A percentile compares a stretch with the other conserved stretches of the same genome.
phyloP scores from a whole-genome alignment of 2,113 vertebrate species.

The Carassius auratus region DNA sequence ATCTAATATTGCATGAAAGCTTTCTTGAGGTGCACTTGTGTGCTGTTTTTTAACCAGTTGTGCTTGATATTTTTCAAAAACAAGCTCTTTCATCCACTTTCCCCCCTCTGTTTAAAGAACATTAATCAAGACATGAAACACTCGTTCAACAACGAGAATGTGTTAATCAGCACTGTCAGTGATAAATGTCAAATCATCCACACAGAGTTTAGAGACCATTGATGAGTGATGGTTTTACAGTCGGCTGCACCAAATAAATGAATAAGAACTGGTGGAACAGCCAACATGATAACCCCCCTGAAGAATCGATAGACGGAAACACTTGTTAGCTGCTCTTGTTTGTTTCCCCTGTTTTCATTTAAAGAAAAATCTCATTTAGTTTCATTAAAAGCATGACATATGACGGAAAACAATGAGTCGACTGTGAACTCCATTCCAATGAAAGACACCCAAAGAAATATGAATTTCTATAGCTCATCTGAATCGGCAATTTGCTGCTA shows the following conservation, averaged over 20 bases:
- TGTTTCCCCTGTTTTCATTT: background rate
- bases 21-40: background rate
- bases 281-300: conserved; percentile 1
- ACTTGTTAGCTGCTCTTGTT: conserved; percentile 8
- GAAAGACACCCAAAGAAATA: conserved; percentile 4
- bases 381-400: conserved; percentile 12
- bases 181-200: conserved; percentile 29
- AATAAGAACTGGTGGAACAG: conserved; percentile 38
- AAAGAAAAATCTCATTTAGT: background rate
- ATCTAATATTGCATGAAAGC: background rate
- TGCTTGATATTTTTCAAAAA: background rate
- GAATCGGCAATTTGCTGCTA: background rate
- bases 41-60: background rate
- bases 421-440: background rate
- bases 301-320: conserved; percentile 29
- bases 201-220: conserved; percentile 19
- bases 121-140: conserved; percentile 28
- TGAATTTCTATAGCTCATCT: conserved; percentile 4
- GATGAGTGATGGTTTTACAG: conserved; percentile 29
- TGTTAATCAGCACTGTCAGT: conserved; percentile 48
- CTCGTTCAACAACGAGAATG: conserved; percentile 8
- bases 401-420: conserved; percentile 4
- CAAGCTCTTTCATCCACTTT: background rate
- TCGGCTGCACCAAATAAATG: conserved; percentile 21
- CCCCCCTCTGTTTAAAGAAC: conserved; percentile 7